Base-by-base conservation (phyloP, 53 echinoderm and acorn worm genomes). In the Pentamera pediparva region DNA sequence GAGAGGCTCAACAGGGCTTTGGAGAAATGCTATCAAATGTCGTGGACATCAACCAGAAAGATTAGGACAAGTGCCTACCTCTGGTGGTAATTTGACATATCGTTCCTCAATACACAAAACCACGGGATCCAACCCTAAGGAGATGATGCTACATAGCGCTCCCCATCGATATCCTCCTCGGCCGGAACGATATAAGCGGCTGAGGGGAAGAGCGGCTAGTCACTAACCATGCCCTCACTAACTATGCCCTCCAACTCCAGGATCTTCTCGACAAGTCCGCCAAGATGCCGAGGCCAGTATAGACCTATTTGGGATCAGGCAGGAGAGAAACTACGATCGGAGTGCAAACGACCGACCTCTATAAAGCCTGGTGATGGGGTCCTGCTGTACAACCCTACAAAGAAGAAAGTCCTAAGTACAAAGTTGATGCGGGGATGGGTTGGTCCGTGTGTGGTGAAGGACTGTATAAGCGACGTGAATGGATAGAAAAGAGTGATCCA, bases 1-100 rank as follows among this genome's bases (percentile, higher is more conserved):
- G 82, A 75, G 37, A 28, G 82, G 37, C 47, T 75, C 18, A 82
- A 82, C 35, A 50, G 63, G 40, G 76, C 56, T 2, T 43, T 0
- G 75, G 64, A 21, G 62, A 49, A 30, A 75, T 75, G 26, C 25
- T 82, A 15, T 62, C 62, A 19, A 82, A 75, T 38, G 59, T 63
- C 9, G 76, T 82, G 11, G 63, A 62, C 32, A 61, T 64, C 2
- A 58, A 75, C 24, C 82, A 82, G 40, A 48, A 53, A 17, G 38
- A 75, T 31, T 83, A 76, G 75, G 82, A 63, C 20, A 17, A 35
- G 21, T 63, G 37, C 37, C 20, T 63, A 3, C 38, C 63, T 4
- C 2, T 63, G 13, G 35, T 36, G 1, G 37, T 63, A 5, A 63
- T n/a, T n/a, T 37, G 63, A 39, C 63, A 1, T 63, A 63, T 21